phyloP scores from a whole-genome alignment of 1,140 invertebrate species.

The Berghia stephanieae region DNA sequence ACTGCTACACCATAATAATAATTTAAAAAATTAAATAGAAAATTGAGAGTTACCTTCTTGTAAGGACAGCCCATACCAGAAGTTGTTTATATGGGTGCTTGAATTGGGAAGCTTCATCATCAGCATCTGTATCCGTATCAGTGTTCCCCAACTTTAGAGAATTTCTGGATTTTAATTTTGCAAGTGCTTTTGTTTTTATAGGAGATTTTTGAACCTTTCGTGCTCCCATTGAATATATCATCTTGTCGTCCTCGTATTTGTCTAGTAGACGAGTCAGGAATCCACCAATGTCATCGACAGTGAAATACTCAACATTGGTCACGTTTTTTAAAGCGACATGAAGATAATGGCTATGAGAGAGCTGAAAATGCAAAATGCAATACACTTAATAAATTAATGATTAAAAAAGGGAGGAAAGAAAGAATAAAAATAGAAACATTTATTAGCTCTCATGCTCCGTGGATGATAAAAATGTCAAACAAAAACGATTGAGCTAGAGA shows the following conservation, averaged over 20 bases:
- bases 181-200: not conserved
- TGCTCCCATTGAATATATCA: too few species aligned
- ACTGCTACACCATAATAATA: too few species aligned
- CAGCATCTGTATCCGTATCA: constrained; percentile 8
- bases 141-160: not conserved
- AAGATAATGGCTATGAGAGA: constrained; percentile 39
- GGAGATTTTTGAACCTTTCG: too few species aligned
- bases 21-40: not conserved
- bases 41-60: constrained; percentile 47
- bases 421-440: too few species aligned
- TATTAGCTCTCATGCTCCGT: too few species aligned
- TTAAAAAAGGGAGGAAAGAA: too few species aligned
- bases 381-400: not conserved
- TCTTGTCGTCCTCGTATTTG: constrained; percentile 44
- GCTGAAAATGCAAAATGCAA: constrained; percentile 32
- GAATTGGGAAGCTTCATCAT: constrained; percentile 37
- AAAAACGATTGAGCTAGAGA: too few species aligned
- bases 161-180: not conserved
- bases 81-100: constrained; percentile 58
- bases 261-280: constrained; percentile 53
- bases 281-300: constrained; percentile 36
- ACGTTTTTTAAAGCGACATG: constrained; percentile 37
- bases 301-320: constrained; percentile 31
- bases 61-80: constrained; percentile 57
- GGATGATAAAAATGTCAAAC: too few species aligned